phyloP scores from a whole-genome alignment of 2,113 vertebrate genomes.

The Pachycephala philippinensis region DNA sequence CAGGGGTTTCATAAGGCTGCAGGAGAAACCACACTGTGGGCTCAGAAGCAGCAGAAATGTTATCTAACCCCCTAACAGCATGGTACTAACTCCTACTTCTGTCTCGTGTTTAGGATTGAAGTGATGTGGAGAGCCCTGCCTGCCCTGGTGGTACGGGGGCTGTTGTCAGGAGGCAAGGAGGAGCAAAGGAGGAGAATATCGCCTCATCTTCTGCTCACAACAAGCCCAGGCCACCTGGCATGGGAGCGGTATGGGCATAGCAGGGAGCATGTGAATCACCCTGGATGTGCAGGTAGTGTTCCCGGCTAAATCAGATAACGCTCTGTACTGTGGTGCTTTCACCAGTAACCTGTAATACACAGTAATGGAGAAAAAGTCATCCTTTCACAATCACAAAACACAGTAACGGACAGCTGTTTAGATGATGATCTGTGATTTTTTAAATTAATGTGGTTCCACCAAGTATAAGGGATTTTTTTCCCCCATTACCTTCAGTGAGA shows the following conservation, averaged over 20 bases:
- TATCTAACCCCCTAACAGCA: slow-evolving; percentile 26
- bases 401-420: neutral
- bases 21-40: neutral
- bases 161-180: neutral
- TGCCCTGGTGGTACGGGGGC: neutral
- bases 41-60: neutral
- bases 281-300: neutral
- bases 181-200: neutral
- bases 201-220: neutral
- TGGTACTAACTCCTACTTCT: slow-evolving; percentile 23
- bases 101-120: slow-evolving; percentile 6
- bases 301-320: neutral
- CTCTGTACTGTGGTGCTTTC: neutral
- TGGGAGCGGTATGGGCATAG: neutral
- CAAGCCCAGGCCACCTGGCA: neutral
- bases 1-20: neutral
- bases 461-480: neutral
- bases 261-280: neutral
- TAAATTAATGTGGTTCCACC: neutral
- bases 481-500: neutral
- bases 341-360: neutral
- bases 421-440: neutral
- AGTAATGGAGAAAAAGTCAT: neutral
- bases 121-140: neutral
- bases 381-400: neutral